Evolutionary conservation across 2,113 vertebrate species (phyloP), one percentile per base, ranked within the genome.

Genomic region (Grus americana): DNA sequence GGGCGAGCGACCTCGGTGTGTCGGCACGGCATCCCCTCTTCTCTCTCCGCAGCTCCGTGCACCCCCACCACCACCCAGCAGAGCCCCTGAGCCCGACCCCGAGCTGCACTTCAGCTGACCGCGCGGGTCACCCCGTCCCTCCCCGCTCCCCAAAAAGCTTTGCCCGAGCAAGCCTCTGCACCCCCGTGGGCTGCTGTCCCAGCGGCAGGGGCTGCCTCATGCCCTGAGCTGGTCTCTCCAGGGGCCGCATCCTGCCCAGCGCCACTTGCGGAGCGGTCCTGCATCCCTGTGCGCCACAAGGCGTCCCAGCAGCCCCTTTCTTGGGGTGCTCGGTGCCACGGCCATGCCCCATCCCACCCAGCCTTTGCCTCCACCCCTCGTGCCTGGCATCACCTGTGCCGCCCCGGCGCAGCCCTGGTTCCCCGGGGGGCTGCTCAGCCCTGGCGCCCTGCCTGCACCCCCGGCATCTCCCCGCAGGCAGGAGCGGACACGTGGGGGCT

Each of bases 21-120:
- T 13, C 8, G 12, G 65, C 44, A 42, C 6, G 6, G 5, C 55
- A 42, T 83, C n/a, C 61, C 6, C 59, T 78, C 38, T 86, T 67
- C 21, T 96, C 81, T 92, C 68, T 46, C 91, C 11, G 4, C 97
- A 98, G 98, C 94, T 98, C 87, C 98, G 98, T 1, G 98, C 98
- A 1, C 98, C 98, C 0, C 98, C 98, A 8, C 98, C 98, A 0
- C 98, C 98, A 0, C 98, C 98, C 0, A 36, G 97, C 76, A 97
- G 98, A 96, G 94, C 95, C 42, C 90, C 94, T 0, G 98, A 98
- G 88, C 93, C 97, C 0, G 95, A 96, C 46, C 67, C 80, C 0
- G 84, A 95, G 44, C 82, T 86, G 15, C 95, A 79, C 67, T 84
- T 80, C 68, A 95, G 96, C 89, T 97, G 93, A 97, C 30, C 17